These are phyloP conservation scores for Antennarius striatus DNA, from an alignment of 2,113 vertebrate species.

Conservation along the genomic window DNA sequence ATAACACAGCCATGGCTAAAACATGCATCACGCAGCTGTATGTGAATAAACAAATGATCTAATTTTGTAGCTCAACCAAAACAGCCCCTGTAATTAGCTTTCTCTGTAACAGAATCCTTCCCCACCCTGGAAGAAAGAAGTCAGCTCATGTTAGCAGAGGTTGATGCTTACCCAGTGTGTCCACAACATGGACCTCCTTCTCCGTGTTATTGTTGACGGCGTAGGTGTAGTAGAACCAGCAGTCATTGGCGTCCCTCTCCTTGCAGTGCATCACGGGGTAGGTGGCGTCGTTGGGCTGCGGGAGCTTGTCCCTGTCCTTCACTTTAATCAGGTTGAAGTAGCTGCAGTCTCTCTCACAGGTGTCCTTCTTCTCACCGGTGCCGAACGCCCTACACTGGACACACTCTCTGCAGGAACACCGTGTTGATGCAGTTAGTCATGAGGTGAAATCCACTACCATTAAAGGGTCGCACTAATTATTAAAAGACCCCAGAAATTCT, in stretches of 20 bases:
- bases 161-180: slow-evolving; percentile 83
- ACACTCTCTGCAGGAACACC: slow-evolving; percentile 83
- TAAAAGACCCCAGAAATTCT: background rate
- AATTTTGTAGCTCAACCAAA: slow-evolving; percentile 29
- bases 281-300: slow-evolving; percentile 83
- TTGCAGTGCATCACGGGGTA: slow-evolving; percentile 90
- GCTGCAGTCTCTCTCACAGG: slow-evolving; percentile 82
- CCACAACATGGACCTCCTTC: slow-evolving; percentile 85
- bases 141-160: background rate
- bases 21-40: slow-evolving; percentile 12
- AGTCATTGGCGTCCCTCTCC: slow-evolving; percentile 94
- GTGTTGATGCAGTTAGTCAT: background rate
- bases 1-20: slow-evolving; percentile 23
- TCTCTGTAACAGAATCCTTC: slow-evolving; percentile 12
- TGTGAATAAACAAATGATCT: slow-evolving; percentile 38
- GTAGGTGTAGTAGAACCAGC: slow-evolving; percentile 98
- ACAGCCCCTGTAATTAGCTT: slow-evolving; percentile 30
- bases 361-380: slow-evolving; percentile 91
- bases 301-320: slow-evolving; percentile 86
- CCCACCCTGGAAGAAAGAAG: slow-evolving; percentile 26
- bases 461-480: background rate
- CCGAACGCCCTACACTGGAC: slow-evolving; percentile 92
- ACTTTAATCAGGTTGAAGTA: slow-evolving; percentile 85
- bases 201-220: slow-evolving; percentile 85
- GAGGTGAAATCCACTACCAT: background rate